These are phyloP conservation scores for Artemia sinica DNA, from an alignment of 2,888 invertebrate genomes.

Conservation along the genomic window DNA sequence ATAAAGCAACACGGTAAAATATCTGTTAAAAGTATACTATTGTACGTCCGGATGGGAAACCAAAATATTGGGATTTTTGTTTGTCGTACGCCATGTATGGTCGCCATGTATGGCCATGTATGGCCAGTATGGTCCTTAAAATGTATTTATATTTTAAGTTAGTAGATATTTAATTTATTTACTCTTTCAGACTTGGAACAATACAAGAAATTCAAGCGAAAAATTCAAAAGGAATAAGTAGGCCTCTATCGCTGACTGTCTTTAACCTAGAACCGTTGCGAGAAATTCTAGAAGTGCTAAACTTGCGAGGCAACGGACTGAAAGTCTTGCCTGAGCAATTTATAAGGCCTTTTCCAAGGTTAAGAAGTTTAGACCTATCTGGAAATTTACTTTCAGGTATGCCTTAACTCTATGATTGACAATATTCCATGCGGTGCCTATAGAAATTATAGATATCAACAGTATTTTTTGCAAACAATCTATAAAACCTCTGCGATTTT, in stretches of 20 bases:
- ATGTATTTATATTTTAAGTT: too few relatives aligned
- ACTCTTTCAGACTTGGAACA: slow-evolving; percentile 17
- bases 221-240: not conserved
- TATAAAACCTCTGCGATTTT: too few relatives aligned
- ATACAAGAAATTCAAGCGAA: slow-evolving; percentile 15
- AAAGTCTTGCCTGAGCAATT: slow-evolving; percentile 24
- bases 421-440: not conserved
- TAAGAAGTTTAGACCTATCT: slow-evolving; percentile 23
- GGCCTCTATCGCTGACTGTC: slow-evolving; percentile 22
- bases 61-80: too few relatives aligned
- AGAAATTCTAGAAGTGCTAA: slow-evolving; percentile 23
- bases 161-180: too few relatives aligned
- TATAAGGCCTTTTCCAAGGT: slow-evolving; percentile 21
- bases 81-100: too few relatives aligned
- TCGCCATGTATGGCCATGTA: too few relatives aligned
- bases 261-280: slow-evolving; percentile 24
- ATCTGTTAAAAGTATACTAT: too few relatives aligned
- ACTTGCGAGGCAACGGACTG: slow-evolving; percentile 23
- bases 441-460: too few relatives aligned
- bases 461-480: too few relatives aligned
- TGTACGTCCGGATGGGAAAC: too few relatives aligned
- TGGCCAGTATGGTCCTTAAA: too few relatives aligned
- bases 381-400: slow-evolving; percentile 23
- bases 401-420: not conserved
- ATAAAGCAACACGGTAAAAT: too few relatives aligned